phyloP scores from a whole-genome alignment of 2,113 vertebrate species.

The Centropristis striata region DNA sequence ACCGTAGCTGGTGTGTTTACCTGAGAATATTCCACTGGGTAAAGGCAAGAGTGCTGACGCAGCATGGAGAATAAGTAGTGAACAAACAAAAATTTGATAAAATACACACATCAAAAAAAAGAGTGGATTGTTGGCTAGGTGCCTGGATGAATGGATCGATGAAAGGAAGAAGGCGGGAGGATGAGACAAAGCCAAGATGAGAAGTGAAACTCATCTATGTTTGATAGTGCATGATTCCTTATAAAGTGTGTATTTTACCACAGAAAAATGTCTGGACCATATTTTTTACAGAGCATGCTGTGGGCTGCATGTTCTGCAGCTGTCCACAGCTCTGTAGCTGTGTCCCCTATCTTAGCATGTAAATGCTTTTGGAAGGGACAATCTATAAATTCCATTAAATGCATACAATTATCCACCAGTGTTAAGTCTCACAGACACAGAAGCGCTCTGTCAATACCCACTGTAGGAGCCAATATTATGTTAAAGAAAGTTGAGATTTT shows the following conservation, averaged over 20 bases:
- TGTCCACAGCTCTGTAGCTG: neutral
- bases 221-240: conserved; percentile 35
- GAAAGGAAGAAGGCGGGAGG: neutral
- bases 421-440: no score
- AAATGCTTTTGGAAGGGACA: neutral
- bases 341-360: neutral
- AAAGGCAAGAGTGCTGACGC: conserved; percentile 83
- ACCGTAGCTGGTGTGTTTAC: conserved; percentile 67
- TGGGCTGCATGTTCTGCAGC: neutral
- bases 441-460: no score
- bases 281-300: neutral
- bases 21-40: conserved; percentile 84
- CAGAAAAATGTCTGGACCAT: neutral
- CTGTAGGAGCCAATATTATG: no score
- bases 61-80: conserved; percentile 81
- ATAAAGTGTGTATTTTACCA: conserved; percentile 56
- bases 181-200: conserved; percentile 26
- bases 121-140: conserved; percentile 23
- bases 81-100: conserved; percentile 81
- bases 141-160: conserved; percentile 6
- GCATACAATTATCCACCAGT: no score
- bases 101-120: conserved; percentile 77
- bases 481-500: no score
- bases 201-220: conserved; percentile 29
- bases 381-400: no score